These are phyloP conservation scores for Netelia melanura DNA, from an alignment of 2,888 invertebrate genomes.

Conservation along the genomic window DNA sequence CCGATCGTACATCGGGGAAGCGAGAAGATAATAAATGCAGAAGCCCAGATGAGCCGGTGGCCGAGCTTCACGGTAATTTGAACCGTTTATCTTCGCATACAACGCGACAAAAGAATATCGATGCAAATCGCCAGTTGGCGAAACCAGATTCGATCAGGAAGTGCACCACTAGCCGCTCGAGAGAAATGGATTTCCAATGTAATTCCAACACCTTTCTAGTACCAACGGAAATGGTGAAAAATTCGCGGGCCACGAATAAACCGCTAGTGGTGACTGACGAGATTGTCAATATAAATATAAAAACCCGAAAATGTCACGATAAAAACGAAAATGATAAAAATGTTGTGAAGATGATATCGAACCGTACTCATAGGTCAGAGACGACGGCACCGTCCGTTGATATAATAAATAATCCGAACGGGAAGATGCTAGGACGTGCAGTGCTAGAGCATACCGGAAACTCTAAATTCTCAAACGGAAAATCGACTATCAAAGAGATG, in stretches of 20 bases:
- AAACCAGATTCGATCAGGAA: constrained; percentile 15
- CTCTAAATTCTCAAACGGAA: neutral
- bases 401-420: constrained; percentile 1
- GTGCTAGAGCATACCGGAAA: neutral
- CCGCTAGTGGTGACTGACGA: constrained; percentile 45
- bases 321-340: constrained; percentile 40
- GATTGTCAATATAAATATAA: constrained; percentile 30
- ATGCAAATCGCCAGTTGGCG: neutral
- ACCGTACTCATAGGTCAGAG: neutral
- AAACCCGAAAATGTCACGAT: neutral
- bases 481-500: constrained; percentile 27
- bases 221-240: constrained; percentile 7
- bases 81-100: constrained; percentile 1
- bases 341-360: constrained; percentile 3
- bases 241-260: constrained; percentile 28
- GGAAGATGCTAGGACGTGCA: neutral
- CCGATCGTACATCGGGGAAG: neutral
- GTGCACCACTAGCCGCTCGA: neutral
- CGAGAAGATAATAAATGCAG: neutral
- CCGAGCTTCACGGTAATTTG: constrained; percentile 21
- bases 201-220: neutral
- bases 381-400: neutral
- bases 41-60: neutral
- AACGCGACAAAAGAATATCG: constrained; percentile 20
- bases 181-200: neutral